Conservation (phyloP, 2,113 vertebrate genomes). For the Bos javanicus region DNA sequence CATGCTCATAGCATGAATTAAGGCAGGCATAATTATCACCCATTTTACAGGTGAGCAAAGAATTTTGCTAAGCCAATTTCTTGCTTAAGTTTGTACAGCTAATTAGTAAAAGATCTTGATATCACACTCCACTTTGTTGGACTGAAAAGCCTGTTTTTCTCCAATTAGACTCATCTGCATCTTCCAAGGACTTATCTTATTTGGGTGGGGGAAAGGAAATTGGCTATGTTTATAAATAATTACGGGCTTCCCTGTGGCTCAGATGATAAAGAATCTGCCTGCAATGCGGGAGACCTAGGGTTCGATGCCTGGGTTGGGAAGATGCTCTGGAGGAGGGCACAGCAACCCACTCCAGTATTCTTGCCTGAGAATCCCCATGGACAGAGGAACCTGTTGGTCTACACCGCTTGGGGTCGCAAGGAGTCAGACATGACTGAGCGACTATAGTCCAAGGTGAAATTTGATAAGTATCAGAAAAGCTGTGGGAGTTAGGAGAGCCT, state of each 20-base stretch:
- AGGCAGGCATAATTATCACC: not conserved
- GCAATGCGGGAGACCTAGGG: not conserved
- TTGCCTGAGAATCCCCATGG: not conserved
- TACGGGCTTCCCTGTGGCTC: not conserved
- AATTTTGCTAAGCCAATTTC: not conserved
- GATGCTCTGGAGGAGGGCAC: not conserved
- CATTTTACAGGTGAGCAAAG: not conserved
- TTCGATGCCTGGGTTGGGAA: not conserved
- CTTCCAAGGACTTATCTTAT: not conserved
- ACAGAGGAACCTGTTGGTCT: rapidly evolving
- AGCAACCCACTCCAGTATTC: not conserved
- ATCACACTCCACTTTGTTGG: not conserved
- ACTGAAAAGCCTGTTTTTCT: not conserved
- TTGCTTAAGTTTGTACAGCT: not conserved
- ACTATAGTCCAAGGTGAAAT: not conserved
- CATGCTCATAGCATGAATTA: not conserved
- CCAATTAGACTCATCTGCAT: not conserved
- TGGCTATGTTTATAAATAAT: not conserved
- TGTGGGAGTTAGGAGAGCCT: not conserved
- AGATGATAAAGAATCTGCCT: not conserved
- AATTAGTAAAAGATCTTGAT: not conserved
- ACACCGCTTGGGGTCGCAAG: not conserved
- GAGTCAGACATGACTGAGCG: not conserved
- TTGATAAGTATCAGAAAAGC: not conserved
- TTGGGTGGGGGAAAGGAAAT: not conserved